A percentile compares a stretch with the other conserved stretches of the same genome.
These are phyloP conservation scores for Aporophyla nigra DNA, from an alignment of 2,888 invertebrate genomes.

Conservation along the genomic window DNA sequence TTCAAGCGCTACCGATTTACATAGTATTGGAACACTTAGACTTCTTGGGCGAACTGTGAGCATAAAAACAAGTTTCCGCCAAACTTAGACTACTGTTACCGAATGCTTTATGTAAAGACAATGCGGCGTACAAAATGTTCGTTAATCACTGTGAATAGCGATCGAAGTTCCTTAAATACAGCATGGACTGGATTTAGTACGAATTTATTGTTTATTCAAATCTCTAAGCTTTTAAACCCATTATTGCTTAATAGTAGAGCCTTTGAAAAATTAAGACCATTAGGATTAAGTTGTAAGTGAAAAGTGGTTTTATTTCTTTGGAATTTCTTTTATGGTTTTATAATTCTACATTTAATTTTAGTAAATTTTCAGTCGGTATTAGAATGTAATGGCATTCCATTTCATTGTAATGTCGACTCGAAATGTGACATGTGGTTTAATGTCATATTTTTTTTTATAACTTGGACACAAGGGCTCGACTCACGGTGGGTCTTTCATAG, in stretches of 20 bases:
- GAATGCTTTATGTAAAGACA: slow-evolving; percentile 52
- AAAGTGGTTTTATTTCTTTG: slow-evolving; percentile 44
- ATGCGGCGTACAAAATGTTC: slow-evolving; percentile 67
- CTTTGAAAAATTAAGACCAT: slow-evolving; percentile 65
- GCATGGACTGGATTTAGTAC: slow-evolving; percentile 60
- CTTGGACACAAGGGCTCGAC: neutral
- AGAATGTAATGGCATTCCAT: neutral
- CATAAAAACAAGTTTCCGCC: slow-evolving; percentile 51
- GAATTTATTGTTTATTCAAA: slow-evolving; percentile 70
- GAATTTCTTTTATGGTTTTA: slow-evolving; percentile 19
- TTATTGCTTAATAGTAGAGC: slow-evolving; percentile 61
- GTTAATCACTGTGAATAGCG: slow-evolving; percentile 67
- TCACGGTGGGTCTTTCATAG: neutral
- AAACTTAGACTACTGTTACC: slow-evolving; percentile 62
- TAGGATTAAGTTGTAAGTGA: slow-evolving; percentile 55
- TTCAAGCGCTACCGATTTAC: slow-evolving; percentile 52
- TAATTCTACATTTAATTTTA: neutral
- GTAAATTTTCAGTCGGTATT: neutral
- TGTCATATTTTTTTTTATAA: neutral
- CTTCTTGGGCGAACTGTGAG: slow-evolving; percentile 45
- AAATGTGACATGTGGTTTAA: neutral
- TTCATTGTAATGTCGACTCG: neutral
- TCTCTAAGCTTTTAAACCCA: slow-evolving; percentile 65
- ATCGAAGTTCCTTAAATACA: slow-evolving; percentile 68
- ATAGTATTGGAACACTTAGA: slow-evolving; percentile 62